Percentiles rank a stretch among this genome's conserved stretches.
phyloP scores from a whole-genome alignment of 1,140 invertebrate species.

The Probaryconus sp. region DNA sequence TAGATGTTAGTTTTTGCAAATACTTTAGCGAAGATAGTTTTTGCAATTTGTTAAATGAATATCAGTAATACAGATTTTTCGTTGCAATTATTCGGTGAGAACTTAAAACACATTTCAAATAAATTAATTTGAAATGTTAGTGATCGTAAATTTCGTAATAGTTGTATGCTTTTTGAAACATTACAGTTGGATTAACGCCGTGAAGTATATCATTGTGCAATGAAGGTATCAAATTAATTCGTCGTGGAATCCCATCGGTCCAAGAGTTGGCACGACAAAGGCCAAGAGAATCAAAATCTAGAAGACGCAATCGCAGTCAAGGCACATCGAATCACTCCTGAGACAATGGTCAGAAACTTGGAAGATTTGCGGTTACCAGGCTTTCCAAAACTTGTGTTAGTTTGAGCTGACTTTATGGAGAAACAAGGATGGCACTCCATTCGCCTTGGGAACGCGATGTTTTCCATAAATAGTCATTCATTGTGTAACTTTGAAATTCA shows the following conservation, averaged over 20 bases:
- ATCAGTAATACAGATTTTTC: too few species aligned
- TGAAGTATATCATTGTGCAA: slow-evolving; percentile 9
- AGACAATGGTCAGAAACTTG: slow-evolving; percentile 63
- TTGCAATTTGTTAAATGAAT: too few species aligned
- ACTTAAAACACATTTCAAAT: too few species aligned
- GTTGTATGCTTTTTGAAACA: too few species aligned
- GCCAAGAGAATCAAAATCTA: slow-evolving; percentile 44
- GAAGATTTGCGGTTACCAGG: slow-evolving; percentile 59
- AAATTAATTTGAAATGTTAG: too few species aligned
- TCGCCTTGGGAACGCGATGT: slow-evolving; percentile 30
- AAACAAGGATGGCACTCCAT: slow-evolving; percentile 46
- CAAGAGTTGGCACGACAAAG: slow-evolving; percentile 33
- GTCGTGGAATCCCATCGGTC: slow-evolving; percentile 32
- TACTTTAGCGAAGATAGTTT: too few species aligned
- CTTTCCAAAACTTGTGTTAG: slow-evolving; percentile 56
- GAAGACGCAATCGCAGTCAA: slow-evolving; percentile 55
- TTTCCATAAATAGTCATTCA: slow-evolving; percentile 52
- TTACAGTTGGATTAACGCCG: too few species aligned
- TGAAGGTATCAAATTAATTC: slow-evolving; percentile 43
- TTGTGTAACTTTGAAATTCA: slow-evolving; percentile 29
- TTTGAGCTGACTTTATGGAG: slow-evolving; percentile 45
- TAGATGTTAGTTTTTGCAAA: too few species aligned
- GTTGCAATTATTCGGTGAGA: too few species aligned
- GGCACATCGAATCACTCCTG: slow-evolving; percentile 57
- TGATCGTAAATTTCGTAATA: too few species aligned